Evolutionary conservation across 2,113 vertebrate genomes (phyloP).

Genomic region (Papio anubis): DNA sequence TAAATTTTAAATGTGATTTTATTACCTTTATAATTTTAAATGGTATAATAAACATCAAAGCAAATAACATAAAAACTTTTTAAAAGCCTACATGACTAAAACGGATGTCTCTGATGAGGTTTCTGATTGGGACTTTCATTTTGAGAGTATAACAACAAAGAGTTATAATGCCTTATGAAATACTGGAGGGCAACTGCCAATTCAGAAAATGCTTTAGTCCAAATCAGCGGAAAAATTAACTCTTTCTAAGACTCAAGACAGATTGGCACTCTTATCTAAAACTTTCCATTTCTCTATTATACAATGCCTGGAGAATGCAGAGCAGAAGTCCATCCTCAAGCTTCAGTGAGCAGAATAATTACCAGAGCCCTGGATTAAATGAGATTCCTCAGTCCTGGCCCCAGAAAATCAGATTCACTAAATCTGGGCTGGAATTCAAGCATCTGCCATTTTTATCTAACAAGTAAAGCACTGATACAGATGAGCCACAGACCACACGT

Average conservation of each 20-base stretch:
- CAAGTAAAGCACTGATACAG: background rate
- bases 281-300: background rate
- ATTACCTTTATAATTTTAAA: conserved; percentile 4
- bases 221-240: background rate
- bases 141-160: background rate
- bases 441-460: background rate
- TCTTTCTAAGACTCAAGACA: background rate
- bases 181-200: background rate
- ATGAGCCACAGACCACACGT: background rate
- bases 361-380: background rate
- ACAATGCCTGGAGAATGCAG: background rate
- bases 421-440: background rate
- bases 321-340: background rate
- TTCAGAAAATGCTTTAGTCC: background rate
- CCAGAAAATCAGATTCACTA: background rate
- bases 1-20: conserved; percentile 31
- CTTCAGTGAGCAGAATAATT: background rate
- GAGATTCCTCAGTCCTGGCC: background rate
- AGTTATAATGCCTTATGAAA: background rate
- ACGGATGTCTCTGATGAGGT: background rate
- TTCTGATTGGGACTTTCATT: background rate
- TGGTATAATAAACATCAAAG: background rate
- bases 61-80: background rate
- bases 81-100: background rate
- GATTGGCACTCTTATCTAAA: background rate